These are phyloP conservation scores for Gymnothorax reevesii DNA, from an alignment of 2,797 vertebrate species.

Conservation along the genomic window DNA sequence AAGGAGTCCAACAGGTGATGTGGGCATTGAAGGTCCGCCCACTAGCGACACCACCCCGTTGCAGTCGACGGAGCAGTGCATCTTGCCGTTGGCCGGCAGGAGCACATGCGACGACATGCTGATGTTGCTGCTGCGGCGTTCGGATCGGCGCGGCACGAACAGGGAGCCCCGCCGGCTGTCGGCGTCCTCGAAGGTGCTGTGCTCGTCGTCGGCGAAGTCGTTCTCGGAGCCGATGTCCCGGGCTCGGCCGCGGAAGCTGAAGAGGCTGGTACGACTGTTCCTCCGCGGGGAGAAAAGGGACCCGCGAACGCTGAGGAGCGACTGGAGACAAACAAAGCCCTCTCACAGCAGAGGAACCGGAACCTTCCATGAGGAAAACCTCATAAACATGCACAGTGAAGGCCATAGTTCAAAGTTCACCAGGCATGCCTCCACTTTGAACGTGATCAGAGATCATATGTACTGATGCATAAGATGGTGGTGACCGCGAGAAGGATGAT, in stretches of 20 bases:
- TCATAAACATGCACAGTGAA: not conserved
- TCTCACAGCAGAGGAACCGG: not conserved
- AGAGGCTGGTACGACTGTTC: conserved; percentile 89
- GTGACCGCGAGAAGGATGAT: not conserved
- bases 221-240: conserved; percentile 95
- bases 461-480: not conserved
- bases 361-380: not conserved
- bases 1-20: conserved; percentile 85
- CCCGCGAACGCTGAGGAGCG: conserved; percentile 88
- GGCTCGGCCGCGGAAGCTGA: conserved; percentile 89
- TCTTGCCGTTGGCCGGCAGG: conserved; percentile 90
- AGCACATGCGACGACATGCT: conserved; percentile 81
- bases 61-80: conserved; percentile 94
- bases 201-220: conserved; percentile 96
- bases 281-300: conserved; percentile 90
- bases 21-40: conserved; percentile 83
- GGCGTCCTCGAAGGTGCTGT: conserved; percentile 95
- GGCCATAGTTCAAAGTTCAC: not conserved
- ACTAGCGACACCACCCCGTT: conserved; percentile 95
- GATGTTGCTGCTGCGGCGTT: conserved; percentile 86
- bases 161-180: conserved; percentile 92
- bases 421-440: not conserved
- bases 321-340: conserved; percentile 67
- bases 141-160: conserved; percentile 83
- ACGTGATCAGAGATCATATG: not conserved